Base-by-base conservation (phyloP, 2,888 invertebrate species). In the Cacoxenus indagator region DNA sequence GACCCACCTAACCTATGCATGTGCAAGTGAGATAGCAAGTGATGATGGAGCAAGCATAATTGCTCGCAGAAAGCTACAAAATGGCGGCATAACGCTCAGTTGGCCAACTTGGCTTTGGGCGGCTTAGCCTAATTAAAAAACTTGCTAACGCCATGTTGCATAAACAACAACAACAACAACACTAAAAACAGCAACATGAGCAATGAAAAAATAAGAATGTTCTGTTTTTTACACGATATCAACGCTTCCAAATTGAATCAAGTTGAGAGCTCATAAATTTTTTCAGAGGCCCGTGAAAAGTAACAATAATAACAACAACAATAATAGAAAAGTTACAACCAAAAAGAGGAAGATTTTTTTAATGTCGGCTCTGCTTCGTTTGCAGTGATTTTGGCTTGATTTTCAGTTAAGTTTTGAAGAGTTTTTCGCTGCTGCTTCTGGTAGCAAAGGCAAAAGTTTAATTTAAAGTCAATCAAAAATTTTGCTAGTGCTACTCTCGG, bases 61-160 rank as follows among this genome's bases (percentile, higher is more conserved):
- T 37, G 37, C 9, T 8, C 3, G 51, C 5, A 19, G 51, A 51
- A 51, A 51, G 22, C 51, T 17, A 37, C 37, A 8, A 51, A 51
- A 22, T 22, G 51, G 51, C 17, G 22, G 51, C 51, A 48, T 17
- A 4, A 19, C 22, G 59, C 82, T 64, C 77, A 78, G 78, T 78
- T 78, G 80, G 75, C 72, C n/a, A 74, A 75, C 70, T 74, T 74
- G 75, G 77, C 77, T 79, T 75, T 70, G 69, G 74, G 74, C 73
- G 75, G 77, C 81, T 81, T 82, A 83, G 83, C 73, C 84, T 82
- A 82, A 82, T 82, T 83, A 82, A 83, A 82, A 84, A 74, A 67
- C 65, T 51, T 45, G 24, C 14, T 11, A 24, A 43, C 45, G 43
- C 45, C 43, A 62, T 62, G 61, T 62, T 62, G 61, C 61, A 31